Evolutionary conservation across 2,888 invertebrate genomes (phyloP).

Genomic region (Mallateleia sp.): DNA sequence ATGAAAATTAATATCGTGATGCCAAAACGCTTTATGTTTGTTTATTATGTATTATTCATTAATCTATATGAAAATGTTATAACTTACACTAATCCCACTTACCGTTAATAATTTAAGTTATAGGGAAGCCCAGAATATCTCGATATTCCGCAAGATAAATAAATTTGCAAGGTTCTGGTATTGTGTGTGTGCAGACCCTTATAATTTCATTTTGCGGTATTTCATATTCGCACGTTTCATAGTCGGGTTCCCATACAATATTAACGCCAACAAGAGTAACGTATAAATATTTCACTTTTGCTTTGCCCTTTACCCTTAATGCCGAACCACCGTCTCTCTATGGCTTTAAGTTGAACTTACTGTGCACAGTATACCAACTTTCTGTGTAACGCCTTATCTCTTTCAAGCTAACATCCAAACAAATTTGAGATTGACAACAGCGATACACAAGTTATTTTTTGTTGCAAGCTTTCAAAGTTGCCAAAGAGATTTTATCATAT

Average conservation of each 20-base stretch:
- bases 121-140: slow-evolving; percentile 4
- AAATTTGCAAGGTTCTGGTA: slow-evolving; percentile 31
- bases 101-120: slow-evolving; percentile 32
- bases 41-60: not conserved
- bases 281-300: slow-evolving; percentile 86
- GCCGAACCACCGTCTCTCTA: slow-evolving; percentile 58
- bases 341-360: slow-evolving; percentile 43
- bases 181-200: slow-evolving; percentile 46
- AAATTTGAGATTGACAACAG: slow-evolving; percentile 71
- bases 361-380: not conserved
- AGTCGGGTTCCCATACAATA: slow-evolving; percentile 82
- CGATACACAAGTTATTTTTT: slow-evolving; percentile 47
- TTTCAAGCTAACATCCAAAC: slow-evolving; percentile 64
- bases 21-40: too few relatives aligned
- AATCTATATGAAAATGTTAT: not conserved
- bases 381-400: slow-evolving; percentile 56
- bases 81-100: slow-evolving; percentile 12
- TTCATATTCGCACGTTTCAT: slow-evolving; percentile 68
- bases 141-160: slow-evolving; percentile 52
- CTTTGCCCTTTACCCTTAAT: slow-evolving; percentile 79
- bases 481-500: slow-evolving; percentile 59
- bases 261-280: slow-evolving; percentile 84
- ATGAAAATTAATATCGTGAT: too few relatives aligned
- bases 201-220: slow-evolving; percentile 68
- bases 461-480: slow-evolving; percentile 38